These are phyloP conservation scores for Novumbra hubbsi DNA, from an alignment of 2,797 vertebrate species.

Conservation along the genomic window DNA sequence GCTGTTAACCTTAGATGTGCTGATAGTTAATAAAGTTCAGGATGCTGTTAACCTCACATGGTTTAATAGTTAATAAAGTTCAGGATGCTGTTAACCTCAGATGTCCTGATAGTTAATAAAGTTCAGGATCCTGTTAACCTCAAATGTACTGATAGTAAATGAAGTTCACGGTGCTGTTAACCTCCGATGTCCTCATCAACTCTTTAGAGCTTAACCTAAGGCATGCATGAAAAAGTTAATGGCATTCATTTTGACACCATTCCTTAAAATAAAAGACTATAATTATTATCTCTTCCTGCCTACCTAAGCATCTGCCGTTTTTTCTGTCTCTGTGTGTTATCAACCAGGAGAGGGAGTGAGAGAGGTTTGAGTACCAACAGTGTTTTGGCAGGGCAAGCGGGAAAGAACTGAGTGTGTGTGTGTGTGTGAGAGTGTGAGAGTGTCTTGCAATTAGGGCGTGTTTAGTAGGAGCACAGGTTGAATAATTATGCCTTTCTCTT, in stretches of 20 bases:
- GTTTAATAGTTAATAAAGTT: not conserved
- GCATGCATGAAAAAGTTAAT: too few relatives aligned
- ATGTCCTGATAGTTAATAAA: not conserved
- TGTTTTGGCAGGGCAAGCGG: conserved; percentile 7
- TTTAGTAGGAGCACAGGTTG: conserved; percentile 2
- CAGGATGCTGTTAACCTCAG: too few relatives aligned
- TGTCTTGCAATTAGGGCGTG: conserved; percentile 4
- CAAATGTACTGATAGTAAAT: not conserved
- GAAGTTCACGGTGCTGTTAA: too few relatives aligned
- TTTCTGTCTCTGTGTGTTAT: conserved; percentile 25
- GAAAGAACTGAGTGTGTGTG: conserved; percentile 11
- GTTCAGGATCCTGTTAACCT: too few relatives aligned
- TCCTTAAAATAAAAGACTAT: too few relatives aligned
- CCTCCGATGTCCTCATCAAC: too few relatives aligned
- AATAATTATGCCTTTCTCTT: not conserved
- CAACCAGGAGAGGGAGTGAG: conserved; percentile 21
- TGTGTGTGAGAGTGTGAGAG: conserved; percentile 1
- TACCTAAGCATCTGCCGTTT: not conserved
- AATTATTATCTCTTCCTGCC: too few relatives aligned
- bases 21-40: not conserved
- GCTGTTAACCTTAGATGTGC: not conserved
- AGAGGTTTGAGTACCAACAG: conserved; percentile 5
- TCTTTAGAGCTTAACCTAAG: too few relatives aligned
- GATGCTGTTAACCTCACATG: not conserved
- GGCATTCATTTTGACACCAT: too few relatives aligned